Conservation (phyloP, 2,888 invertebrate genomes). For the Trissonchulus latispiculum region DNA sequence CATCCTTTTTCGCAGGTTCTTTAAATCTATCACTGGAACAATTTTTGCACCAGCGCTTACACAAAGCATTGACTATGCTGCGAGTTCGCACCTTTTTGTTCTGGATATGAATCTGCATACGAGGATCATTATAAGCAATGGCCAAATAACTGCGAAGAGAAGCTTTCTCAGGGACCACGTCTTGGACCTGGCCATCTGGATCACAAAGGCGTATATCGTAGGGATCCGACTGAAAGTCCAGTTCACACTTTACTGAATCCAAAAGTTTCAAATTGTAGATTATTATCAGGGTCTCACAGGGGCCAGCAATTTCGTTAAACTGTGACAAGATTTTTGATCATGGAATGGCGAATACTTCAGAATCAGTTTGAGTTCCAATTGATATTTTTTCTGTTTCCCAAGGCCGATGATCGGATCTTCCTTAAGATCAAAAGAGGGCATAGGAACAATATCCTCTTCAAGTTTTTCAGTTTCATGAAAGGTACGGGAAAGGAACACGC, state of each 20-base stretch:
- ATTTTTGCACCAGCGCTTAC: slow-evolving; percentile 46
- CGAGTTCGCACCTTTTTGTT: slow-evolving; percentile 45
- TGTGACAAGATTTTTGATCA: slow-evolving; percentile 40
- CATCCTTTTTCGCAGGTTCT: slow-evolving; percentile 45
- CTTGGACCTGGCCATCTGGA: slow-evolving; percentile 20
- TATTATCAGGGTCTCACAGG: slow-evolving; percentile 47
- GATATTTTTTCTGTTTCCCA: slow-evolving; percentile 36
- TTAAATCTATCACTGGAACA: slow-evolving; percentile 47
- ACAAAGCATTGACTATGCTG: slow-evolving; percentile 43
- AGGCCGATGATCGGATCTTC: slow-evolving; percentile 34
- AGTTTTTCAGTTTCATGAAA: slow-evolving; percentile 48
- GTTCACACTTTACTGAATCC: slow-evolving; percentile 46
- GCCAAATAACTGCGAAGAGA: slow-evolving; percentile 48
- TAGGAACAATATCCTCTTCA: slow-evolving; percentile 41
- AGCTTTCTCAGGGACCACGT: slow-evolving; percentile 38
- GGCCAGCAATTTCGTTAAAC: slow-evolving; percentile 46
- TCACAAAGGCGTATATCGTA: slow-evolving; percentile 44
- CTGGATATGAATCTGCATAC: slow-evolving; percentile 49
- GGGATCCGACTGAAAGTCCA: slow-evolving; percentile 44
- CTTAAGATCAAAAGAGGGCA: slow-evolving; percentile 44
- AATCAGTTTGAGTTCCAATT: slow-evolving; percentile 47
- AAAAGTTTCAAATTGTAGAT: slow-evolving; percentile 47
- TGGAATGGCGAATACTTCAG: slow-evolving; percentile 48
- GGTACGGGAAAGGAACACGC: slow-evolving; percentile 47
- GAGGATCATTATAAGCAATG: slow-evolving; percentile 48